Conservation (phyloP, 2,797 vertebrate genomes). For the Decapterus maruadsi region DNA sequence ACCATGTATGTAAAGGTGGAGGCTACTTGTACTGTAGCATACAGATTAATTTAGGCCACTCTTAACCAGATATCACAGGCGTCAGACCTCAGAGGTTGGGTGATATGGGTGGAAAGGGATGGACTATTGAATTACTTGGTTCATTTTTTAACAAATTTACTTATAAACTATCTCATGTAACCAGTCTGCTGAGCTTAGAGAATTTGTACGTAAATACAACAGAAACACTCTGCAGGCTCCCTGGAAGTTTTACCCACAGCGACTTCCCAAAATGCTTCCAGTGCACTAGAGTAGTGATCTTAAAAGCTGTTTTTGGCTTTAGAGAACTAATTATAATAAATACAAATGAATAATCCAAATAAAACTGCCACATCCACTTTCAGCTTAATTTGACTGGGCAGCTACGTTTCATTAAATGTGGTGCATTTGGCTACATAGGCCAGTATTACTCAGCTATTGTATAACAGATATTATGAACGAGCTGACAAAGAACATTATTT, state of each 20-base stretch:
- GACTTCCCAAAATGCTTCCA: no score
- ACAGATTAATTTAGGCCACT: background rate
- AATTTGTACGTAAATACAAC: background rate
- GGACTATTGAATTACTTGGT: background rate
- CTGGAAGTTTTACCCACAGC: background rate
- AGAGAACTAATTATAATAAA: background rate
- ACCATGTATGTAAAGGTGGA: background rate
- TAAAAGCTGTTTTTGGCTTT: background rate
- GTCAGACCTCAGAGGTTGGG: background rate
- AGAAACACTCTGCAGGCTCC: background rate
- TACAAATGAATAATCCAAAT: background rate
- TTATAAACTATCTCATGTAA: background rate
- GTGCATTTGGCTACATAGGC: background rate
- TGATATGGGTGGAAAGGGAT: no score
- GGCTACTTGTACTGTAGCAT: background rate
- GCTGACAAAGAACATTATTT: conserved; percentile 34
- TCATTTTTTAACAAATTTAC: background rate
- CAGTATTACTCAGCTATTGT: conserved; percentile 5
- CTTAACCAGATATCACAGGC: conserved; percentile 1
- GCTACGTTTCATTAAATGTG: conserved; percentile 2
- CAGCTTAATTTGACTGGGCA: background rate
- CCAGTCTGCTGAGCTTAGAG: background rate
- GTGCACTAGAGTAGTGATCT: background rate
- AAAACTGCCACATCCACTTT: background rate
- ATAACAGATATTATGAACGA: conserved; percentile 9